A percentile compares a stretch with the other conserved stretches of the same genome.
phyloP scores from a whole-genome alignment of 2,888 invertebrate genomes.

The Scrobipalpa costella region DNA sequence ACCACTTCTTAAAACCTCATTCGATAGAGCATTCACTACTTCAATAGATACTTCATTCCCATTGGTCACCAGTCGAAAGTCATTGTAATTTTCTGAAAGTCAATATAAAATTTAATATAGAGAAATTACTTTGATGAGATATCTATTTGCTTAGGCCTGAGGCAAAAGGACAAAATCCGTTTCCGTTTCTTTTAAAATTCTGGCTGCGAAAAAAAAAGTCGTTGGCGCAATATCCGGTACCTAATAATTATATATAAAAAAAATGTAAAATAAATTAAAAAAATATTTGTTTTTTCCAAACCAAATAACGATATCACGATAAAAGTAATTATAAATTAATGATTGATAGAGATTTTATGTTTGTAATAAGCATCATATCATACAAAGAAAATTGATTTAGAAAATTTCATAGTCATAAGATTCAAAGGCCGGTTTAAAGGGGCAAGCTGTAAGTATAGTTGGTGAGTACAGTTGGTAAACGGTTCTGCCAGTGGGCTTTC shows the following conservation, averaged over 20 bases:
- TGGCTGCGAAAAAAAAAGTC: background rate
- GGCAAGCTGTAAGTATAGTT: no score
- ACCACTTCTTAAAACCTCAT: slow-evolving; percentile 41
- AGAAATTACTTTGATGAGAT: slow-evolving; percentile 9
- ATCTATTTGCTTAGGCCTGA: background rate
- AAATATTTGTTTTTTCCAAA: no score
- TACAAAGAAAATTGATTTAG: no score
- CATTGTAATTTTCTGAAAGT: slow-evolving; percentile 47
- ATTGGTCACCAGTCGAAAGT: slow-evolving; percentile 45
- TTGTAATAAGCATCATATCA: no score
- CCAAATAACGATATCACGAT: no score
- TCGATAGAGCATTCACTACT: slow-evolving; percentile 45
- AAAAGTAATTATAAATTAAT: no score
- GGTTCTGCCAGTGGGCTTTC: no score
- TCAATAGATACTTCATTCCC: slow-evolving; percentile 48
- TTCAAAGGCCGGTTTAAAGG: no score
- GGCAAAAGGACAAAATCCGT: background rate
- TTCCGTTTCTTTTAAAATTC: background rate
- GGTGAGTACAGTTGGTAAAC: no score
- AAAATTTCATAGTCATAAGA: no score
- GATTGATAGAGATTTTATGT: no score
- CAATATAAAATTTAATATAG: slow-evolving; percentile 21
- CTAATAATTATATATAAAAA: background rate
- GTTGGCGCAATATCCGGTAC: background rate
- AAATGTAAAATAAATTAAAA: no score